Conservation (phyloP, 2,888 invertebrate genomes). For the Toxonevra muliebris region DNA sequence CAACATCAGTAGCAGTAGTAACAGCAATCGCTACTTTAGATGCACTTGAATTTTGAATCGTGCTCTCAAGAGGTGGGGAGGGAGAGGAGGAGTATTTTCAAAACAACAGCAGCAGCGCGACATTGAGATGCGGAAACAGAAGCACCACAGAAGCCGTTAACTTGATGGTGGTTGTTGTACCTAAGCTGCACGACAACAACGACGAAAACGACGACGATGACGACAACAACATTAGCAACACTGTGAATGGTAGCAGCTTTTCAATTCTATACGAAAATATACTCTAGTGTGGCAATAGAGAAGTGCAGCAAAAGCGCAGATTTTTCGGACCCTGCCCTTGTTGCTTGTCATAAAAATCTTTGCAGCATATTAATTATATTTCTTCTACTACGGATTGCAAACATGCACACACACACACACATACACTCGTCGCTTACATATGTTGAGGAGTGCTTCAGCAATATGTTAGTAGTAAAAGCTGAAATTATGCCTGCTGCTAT, state of each 20-base stretch:
- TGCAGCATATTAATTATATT: constrained; percentile 44
- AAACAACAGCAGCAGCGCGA: constrained; percentile 11
- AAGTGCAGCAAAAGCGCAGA: constrained; percentile 19
- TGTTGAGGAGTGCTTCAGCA: no score
- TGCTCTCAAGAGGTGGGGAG: no score
- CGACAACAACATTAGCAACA: background rate
- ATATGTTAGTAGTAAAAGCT: no score
- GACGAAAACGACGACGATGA: background rate
- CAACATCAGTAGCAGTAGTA: constrained; percentile 3
- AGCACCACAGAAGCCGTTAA: constrained; percentile 26
- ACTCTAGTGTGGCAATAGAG: background rate
- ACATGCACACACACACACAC: background rate
- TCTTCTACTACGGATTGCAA: background rate
- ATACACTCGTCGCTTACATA: background rate
- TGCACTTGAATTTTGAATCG: constrained; percentile 20
- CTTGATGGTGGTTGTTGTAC: background rate
- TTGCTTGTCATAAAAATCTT: constrained; percentile 57
- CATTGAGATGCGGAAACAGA: constrained; percentile 1
- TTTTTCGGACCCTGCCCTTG: constrained; percentile 49
- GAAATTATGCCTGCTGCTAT: background rate
- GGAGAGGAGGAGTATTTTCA: background rate
- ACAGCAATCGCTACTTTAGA: constrained; percentile 2
- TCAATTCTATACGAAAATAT: background rate
- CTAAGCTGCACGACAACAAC: background rate
- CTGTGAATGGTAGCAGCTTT: no score